A percentile compares a stretch with the other conserved stretches of the same genome.
Evolutionary conservation across 2,113 vertebrate genomes (phyloP).

Genomic region (Eubucco bourcierii): DNA sequence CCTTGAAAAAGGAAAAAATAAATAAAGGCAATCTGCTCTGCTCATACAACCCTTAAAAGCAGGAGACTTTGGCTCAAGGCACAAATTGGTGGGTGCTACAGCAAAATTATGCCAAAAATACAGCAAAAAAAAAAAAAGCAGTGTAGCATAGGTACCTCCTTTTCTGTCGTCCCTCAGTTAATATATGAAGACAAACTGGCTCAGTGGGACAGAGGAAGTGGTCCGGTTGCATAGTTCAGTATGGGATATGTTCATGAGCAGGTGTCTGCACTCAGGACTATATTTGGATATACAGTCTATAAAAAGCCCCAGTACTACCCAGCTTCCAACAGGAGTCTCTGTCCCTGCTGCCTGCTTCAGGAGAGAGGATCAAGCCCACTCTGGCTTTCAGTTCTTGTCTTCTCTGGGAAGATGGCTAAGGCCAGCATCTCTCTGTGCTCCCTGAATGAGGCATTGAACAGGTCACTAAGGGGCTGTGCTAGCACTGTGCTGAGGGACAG

Average conservation of each 20-base stretch:
- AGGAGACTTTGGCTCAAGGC: background rate
- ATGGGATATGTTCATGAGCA: background rate
- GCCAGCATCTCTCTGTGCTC: constrained; percentile 65
- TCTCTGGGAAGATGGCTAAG: constrained; percentile 68
- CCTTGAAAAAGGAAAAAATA: background rate
- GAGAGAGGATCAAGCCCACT: background rate
- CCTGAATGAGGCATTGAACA: constrained; percentile 71
- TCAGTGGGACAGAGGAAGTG: background rate
- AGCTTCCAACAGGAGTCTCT: constrained; percentile 51
- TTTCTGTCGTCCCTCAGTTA: background rate
- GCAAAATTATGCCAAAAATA: background rate
- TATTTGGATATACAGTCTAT: constrained; percentile 76
- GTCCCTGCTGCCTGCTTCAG: constrained; percentile 8
- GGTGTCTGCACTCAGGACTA: constrained; percentile 56
- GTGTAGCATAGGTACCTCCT: background rate
- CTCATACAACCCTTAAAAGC: background rate
- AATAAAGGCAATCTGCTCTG: background rate
- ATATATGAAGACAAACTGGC: accelerated
- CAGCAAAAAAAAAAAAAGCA: background rate
- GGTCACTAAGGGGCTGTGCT: constrained; percentile 42
- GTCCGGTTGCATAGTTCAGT: accelerated
- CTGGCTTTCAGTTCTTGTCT: background rate
- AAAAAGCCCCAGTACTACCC: constrained; percentile 72
- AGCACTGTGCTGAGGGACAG: background rate
- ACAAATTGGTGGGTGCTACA: accelerated